These are phyloP conservation scores for Adelosebastes latens DNA, from an alignment of 2,797 vertebrate genomes.

Conservation along the genomic window DNA sequence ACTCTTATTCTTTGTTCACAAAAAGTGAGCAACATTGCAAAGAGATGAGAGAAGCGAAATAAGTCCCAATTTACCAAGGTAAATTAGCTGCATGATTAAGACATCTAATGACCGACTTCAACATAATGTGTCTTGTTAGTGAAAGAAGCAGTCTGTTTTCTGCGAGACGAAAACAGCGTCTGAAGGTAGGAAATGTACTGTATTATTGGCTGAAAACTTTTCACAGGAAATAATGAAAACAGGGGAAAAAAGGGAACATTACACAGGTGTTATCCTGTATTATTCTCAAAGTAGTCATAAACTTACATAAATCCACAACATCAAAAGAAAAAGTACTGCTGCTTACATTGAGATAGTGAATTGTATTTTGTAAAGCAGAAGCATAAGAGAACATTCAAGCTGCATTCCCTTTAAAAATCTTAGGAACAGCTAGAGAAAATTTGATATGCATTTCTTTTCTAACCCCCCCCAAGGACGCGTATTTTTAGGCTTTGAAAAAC, in stretches of 20 bases:
- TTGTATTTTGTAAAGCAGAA: background rate
- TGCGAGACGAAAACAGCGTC: background rate
- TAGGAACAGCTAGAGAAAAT: background rate
- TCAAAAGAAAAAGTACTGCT: background rate
- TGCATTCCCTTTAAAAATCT: background rate
- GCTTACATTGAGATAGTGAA: background rate
- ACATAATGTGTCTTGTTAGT: background rate
- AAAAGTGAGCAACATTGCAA: background rate
- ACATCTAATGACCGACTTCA: slow-evolving; percentile 5
- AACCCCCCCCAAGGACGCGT: background rate
- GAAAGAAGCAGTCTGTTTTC: background rate
- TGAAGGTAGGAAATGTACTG: background rate
- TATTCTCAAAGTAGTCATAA: background rate
- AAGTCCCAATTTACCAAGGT: slow-evolving; percentile 1
- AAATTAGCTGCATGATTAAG: slow-evolving; percentile 23
- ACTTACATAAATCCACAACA: background rate
- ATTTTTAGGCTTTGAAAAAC: slow-evolving; percentile 11
- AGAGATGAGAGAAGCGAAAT: background rate
- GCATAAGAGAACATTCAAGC: background rate
- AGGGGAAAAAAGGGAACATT: background rate
- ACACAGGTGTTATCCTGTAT: background rate
- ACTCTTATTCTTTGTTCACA: background rate
- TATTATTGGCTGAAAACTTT: background rate
- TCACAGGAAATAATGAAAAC: background rate
- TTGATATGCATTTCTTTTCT: slow-evolving; percentile 13